A percentile compares a stretch with the other conserved stretches of the same genome.
Conservation (phyloP, 2,797 vertebrate genomes). For the Falco naumanni region DNA sequence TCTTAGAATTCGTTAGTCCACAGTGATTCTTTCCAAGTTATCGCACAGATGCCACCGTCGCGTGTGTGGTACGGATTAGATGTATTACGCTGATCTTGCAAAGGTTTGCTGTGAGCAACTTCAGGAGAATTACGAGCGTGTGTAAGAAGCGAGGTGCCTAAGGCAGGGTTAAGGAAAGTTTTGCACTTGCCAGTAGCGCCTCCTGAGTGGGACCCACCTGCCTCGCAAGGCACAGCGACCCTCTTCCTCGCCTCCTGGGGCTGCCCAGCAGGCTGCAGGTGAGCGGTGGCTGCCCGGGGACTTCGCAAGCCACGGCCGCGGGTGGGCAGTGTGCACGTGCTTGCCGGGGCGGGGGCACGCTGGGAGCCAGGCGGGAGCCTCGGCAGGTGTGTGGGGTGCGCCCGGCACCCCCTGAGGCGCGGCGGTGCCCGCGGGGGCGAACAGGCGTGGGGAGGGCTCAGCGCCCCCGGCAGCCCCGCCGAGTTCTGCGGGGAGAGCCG, state of each 20-base stretch:
- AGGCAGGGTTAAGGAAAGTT: neutral
- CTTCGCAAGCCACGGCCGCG: fast-evolving
- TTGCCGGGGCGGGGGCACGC: fast-evolving
- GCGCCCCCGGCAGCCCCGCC: neutral
- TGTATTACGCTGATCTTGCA: neutral
- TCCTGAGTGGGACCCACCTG: neutral
- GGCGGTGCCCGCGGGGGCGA: fast-evolving
- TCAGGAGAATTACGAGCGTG: neutral
- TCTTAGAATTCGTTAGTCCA: neutral
- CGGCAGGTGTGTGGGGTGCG: neutral
- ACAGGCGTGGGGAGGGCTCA: neutral
- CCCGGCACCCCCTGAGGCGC: neutral
- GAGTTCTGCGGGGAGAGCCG: too few species aligned
- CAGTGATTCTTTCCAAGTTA: neutral
- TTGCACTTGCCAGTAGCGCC: neutral
- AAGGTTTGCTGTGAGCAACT: neutral
- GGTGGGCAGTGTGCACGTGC: neutral
- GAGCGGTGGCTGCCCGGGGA: neutral
- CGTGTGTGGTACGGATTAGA: neutral
- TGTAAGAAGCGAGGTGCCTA: neutral
- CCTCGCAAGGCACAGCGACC: neutral
- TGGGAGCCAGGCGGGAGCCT: neutral
- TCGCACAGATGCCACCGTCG: neutral
- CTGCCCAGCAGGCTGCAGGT: too few species aligned
- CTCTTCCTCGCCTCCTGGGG: neutral